Base-by-base conservation (phyloP, 2,888 invertebrate species). In the Hipparchia sbordonii region DNA sequence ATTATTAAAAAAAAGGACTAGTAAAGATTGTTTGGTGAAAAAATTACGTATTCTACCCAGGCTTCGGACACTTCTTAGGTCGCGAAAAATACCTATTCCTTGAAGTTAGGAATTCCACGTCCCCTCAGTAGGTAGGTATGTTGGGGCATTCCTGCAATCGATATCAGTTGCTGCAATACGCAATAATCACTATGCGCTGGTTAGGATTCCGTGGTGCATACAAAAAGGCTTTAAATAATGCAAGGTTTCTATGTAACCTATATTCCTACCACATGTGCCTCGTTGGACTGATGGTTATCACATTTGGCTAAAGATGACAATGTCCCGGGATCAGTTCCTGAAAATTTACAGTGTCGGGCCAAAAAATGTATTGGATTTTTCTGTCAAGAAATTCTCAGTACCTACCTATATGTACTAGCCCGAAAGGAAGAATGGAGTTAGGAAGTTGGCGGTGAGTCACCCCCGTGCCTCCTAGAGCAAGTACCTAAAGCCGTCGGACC, bases 101-200 rank as follows among this genome's bases (percentile, higher is more conserved):
- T 57, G 23, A 48, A 56, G 52, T 45, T 63, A 65, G 61, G 45
- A 65, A 70, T 70, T 60, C 66, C 69, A 71, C 5, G 71, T 74
- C 72, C 71, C 65, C 69, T 54, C 39, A 66, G 61, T 66, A 23
- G 13, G 63, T 51, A 52, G 46, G 61, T 66, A 23, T 39, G 63
- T 51, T 45, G 46, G 13, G 13, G 57, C 23, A 56, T 66, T 75
- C 71, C 68, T 73, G 52, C 61, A 75, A 75, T 75, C 73, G 71
- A 75, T 75, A 73, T 60, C 67, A 39, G 13, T 61, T 63, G 69
- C 73, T 75, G 75, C 75, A 73, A 75, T 75, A 73, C 68, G 72
- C 69, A 61, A 75, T 69, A 52, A 71, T 71, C 57, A 73, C 67
- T 73, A 69, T 69, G 68, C 74, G 69, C 69, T 69, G 68, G 67